These are phyloP conservation scores for Pharmacophagus antenor DNA, from an alignment of 2,888 invertebrate genomes.

Conservation along the genomic window DNA sequence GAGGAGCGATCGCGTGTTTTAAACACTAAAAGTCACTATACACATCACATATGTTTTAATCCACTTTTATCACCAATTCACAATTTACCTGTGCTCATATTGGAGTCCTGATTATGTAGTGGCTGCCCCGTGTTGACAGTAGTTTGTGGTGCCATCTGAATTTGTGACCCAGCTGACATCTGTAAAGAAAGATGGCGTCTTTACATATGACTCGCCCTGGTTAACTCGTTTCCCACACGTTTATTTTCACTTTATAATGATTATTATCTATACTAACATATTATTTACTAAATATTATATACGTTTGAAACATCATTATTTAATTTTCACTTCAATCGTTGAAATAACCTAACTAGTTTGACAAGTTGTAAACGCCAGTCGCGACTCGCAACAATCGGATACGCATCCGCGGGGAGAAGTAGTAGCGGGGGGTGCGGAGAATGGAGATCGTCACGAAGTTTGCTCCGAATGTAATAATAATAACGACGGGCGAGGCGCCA, in stretches of 20 bases:
- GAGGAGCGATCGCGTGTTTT: slow-evolving; percentile 50
- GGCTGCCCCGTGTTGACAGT: slow-evolving; percentile 91
- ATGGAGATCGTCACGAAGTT: slow-evolving; percentile 79
- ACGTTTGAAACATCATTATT: slow-evolving; percentile 51
- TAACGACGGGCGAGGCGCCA: slow-evolving; percentile 74
- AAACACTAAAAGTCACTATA: slow-evolving; percentile 68
- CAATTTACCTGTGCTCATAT: slow-evolving; percentile 95
- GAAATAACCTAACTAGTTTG: slow-evolving; percentile 79
- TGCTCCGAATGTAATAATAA: slow-evolving; percentile 78
- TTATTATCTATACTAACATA: slow-evolving; percentile 52
- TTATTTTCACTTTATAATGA: slow-evolving; percentile 43
- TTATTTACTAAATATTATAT: slow-evolving; percentile 48
- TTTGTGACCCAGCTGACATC: slow-evolving; percentile 98
- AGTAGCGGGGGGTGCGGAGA: slow-evolving; percentile 51
- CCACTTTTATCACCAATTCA: slow-evolving; percentile 70
- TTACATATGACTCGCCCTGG: slow-evolving; percentile 78
- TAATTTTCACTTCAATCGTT: slow-evolving; percentile 52
- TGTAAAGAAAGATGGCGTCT: slow-evolving; percentile 84
- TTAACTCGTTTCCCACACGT: slow-evolving; percentile 44
- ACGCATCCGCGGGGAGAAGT: slow-evolving; percentile 75
- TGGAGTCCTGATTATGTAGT: slow-evolving; percentile 97
- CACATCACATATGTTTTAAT: slow-evolving; percentile 58
- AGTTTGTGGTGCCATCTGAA: slow-evolving; percentile 98
- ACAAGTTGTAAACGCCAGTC: slow-evolving; percentile 78
- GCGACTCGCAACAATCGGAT: slow-evolving; percentile 76